Percentiles rank a stretch among this genome's conserved stretches.
phyloP scores from a whole-genome alignment of 1,140 invertebrate species.

The Plectrocnemia conspersa region DNA sequence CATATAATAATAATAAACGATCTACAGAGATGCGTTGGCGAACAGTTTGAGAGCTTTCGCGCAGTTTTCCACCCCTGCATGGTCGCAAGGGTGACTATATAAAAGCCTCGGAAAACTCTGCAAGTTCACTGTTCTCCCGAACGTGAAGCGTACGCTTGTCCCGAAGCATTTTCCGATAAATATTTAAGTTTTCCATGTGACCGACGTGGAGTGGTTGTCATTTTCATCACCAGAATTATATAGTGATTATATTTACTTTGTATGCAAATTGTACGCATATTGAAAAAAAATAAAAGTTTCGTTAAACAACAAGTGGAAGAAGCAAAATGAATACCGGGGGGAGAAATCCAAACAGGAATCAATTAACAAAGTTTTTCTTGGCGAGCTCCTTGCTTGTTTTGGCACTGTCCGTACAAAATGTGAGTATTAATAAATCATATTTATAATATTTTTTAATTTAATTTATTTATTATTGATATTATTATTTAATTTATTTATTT shows the following conservation, averaged over 20 bases:
- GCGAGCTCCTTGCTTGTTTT: constrained; percentile 17
- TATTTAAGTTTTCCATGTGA: constrained; percentile 14
- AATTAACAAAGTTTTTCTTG: constrained; percentile 21
- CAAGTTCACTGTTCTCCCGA: constrained; percentile 15
- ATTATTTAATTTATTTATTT: not conserved
- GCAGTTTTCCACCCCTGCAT: constrained; percentile 5
- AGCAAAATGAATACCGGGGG: constrained; percentile 9
- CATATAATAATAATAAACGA: not conserved
- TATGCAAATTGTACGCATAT: no score
- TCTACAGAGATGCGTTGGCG: no score
- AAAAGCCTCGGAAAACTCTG: constrained; percentile 11
- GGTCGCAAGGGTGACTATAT: constrained; percentile 18
- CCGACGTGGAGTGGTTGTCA: no score
- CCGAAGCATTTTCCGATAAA: not conserved
- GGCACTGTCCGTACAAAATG: constrained; percentile 31
- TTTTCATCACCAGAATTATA: no score
- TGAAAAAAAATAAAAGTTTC: constrained; percentile 7
- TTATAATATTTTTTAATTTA: constrained; percentile 3
- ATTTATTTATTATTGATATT: not conserved
- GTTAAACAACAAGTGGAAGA: not conserved
- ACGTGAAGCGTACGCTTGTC: constrained; percentile 5
- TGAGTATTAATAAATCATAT: constrained; percentile 9
- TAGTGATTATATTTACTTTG: no score
- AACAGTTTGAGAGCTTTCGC: constrained; percentile 5
- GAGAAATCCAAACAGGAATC: constrained; percentile 16